These are phyloP conservation scores for Drosophila nigrodunni DNA, from an alignment of 1,140 invertebrate species.

Conservation along the genomic window DNA sequence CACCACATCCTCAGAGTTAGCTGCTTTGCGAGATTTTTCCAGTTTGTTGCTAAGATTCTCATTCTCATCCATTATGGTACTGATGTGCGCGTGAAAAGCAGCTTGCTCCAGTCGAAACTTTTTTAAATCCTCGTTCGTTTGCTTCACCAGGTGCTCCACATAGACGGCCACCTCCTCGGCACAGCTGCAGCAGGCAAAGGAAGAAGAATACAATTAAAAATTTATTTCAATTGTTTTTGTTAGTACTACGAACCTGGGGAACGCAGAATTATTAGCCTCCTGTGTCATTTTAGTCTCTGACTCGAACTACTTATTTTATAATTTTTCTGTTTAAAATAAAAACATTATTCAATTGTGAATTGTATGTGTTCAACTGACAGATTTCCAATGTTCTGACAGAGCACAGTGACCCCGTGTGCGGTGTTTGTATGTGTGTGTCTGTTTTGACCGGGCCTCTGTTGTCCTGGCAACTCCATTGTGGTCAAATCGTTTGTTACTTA, in stretches of 20 bases:
- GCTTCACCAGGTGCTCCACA: slow-evolving; percentile 51
- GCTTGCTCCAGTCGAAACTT: slow-evolving; percentile 50
- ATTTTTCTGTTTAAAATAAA: background rate
- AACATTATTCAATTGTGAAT: slow-evolving; percentile 3
- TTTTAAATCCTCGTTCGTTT: slow-evolving; percentile 57
- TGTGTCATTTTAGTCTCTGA: slow-evolving; percentile 43
- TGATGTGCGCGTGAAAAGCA: slow-evolving; percentile 39
- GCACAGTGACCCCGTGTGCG: slow-evolving; percentile 24
- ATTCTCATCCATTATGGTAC: slow-evolving; percentile 60
- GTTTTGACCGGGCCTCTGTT: slow-evolving; percentile 41
- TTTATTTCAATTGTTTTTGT: background rate
- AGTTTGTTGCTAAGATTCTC: slow-evolving; percentile 33
- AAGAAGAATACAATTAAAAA: background rate
- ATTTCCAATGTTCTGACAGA: slow-evolving; percentile 34
- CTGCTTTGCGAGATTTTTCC: slow-evolving; percentile 22
- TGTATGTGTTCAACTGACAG: slow-evolving; percentile 22
- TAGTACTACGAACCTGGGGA: slow-evolving; percentile 35
- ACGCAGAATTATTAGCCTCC: slow-evolving; percentile 35
- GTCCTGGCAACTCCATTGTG: slow-evolving; percentile 61
- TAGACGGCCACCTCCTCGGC: slow-evolving; percentile 37
- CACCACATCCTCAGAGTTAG: slow-evolving; percentile 1
- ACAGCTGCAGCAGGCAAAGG: background rate
- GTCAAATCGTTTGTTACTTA: slow-evolving; percentile 20
- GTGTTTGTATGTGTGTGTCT: slow-evolving; percentile 16
- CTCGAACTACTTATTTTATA: slow-evolving; percentile 6